Conservation (phyloP, 2,888 invertebrate genomes). For the Graphium colonna region DNA sequence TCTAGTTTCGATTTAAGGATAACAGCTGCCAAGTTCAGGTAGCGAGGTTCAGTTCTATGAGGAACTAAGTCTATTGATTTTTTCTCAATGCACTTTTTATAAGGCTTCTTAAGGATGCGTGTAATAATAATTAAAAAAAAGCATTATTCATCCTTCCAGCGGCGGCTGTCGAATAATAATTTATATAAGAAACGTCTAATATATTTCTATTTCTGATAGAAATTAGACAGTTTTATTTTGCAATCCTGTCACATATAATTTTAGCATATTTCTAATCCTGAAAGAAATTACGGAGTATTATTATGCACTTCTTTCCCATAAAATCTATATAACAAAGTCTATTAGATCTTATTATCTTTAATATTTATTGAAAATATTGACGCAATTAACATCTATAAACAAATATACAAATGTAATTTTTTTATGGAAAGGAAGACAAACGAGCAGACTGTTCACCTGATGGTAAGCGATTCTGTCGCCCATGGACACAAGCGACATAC, state of each 20-base stretch:
- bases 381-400: too few species aligned
- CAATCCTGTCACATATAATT: too few species aligned
- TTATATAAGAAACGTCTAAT: neutral
- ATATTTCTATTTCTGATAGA: too few species aligned
- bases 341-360: too few species aligned
- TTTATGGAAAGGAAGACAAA: too few species aligned
- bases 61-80: slow-evolving; percentile 54
- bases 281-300: neutral
- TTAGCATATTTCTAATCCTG: too few species aligned
- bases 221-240: too few species aligned
- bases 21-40: slow-evolving; percentile 69
- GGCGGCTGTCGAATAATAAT: neutral
- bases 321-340: neutral
- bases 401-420: too few species aligned
- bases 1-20: slow-evolving; percentile 58
- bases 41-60: slow-evolving; percentile 45
- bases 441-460: too few species aligned
- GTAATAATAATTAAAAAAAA: slow-evolving; percentile 18
- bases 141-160: slow-evolving; percentile 11
- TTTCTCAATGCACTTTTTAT: slow-evolving; percentile 39
- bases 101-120: slow-evolving; percentile 22
- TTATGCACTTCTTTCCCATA: neutral
- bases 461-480: too few species aligned
- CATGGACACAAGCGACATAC: too few species aligned
- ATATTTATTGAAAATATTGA: too few species aligned